These are phyloP conservation scores for Rhopilema esculentum DNA, from an alignment of 30 jellyfish, hydroid and myxozoan genomes.

Conservation along the genomic window DNA sequence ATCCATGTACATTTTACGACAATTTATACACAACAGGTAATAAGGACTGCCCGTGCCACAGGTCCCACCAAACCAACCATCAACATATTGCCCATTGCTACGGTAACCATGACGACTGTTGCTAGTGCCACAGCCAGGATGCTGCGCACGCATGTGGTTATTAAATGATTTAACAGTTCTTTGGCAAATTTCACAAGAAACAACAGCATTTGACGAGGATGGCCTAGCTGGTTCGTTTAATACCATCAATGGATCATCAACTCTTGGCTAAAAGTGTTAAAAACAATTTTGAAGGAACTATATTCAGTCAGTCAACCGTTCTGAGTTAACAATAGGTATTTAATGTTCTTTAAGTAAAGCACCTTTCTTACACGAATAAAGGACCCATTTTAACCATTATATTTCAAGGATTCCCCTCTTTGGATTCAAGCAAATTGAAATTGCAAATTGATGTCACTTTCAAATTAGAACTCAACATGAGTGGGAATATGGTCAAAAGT, in stretches of 20 bases:
- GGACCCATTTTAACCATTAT: too few relatives aligned
- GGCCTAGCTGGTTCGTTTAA: background rate
- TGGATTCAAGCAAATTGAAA: too few relatives aligned
- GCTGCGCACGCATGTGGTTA: slow-evolving; percentile 83
- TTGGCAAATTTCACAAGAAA: slow-evolving; percentile 84
- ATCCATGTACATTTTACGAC: slow-evolving; percentile 70
- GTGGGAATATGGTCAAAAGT: too few relatives aligned
- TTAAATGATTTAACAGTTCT: slow-evolving; percentile 43
- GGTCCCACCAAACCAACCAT: slow-evolving; percentile 92
- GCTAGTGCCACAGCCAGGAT: slow-evolving; percentile 92
- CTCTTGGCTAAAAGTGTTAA: too few relatives aligned
- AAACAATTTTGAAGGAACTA: too few relatives aligned
- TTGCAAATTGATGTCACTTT: too few relatives aligned
- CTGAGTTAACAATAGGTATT: too few relatives aligned
- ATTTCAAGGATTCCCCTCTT: too few relatives aligned
- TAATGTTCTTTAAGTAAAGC: background rate
- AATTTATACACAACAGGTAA: slow-evolving; percentile 80
- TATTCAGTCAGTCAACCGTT: too few relatives aligned
- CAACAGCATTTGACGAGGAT: slow-evolving; percentile 22
- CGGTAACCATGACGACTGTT: slow-evolving; percentile 92
- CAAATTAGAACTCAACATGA: too few relatives aligned
- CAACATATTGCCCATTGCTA: slow-evolving; percentile 85
- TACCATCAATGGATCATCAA: background rate
- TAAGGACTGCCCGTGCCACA: slow-evolving; percentile 98
- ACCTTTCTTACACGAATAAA: too few relatives aligned